Evolutionary conservation across 2,797 vertebrate species (phyloP), one percentile per base, ranked within the genome.

Genomic region (Centropyge bicolor): DNA sequence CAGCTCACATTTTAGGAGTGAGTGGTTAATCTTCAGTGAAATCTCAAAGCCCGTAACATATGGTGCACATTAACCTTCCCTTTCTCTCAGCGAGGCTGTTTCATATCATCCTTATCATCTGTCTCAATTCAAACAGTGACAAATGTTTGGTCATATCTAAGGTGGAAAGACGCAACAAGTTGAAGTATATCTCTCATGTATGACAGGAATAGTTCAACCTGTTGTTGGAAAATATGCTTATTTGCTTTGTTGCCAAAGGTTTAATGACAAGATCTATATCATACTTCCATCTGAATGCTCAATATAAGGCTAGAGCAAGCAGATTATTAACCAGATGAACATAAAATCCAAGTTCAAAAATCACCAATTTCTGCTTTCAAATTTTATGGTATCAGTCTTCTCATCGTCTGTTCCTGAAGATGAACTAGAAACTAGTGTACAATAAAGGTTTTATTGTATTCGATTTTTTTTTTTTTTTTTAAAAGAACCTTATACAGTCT

Each of bases 21-120:
- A 73, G 62, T 56, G 60, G 60, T 65, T 61, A 51, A 82, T 82
- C 81, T 64, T 66, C 41, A 40, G 43, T 61, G 51, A 70, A 84
- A 84, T 83, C 73, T 79, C 51, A 27, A 67, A 61, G 49, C 43
- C 48, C 55, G 73, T 27, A 43, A 66, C 83, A 85, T 71, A 60
- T 86, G 82, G 70, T 43, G 7, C 31, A 64, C 77, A 83, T 84
- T 83, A 86, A 9, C 19, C 19, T 60, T 19, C 63, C 9, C 14
- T 43, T 16, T 35, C 38, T 10, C 40, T 51, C 31, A 56, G 11
- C 12, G 22, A 43, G 45, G 14, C 62, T 73, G 40, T 79, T 85
- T 77, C 46, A 57, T 31, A 20, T 60, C 36, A 36, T 45, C 46
- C 8, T 35, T 49, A 66, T 73, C 51, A 60, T 65, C 9, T 64